phyloP scores from a whole-genome alignment of 2,113 vertebrate species.

The Redunca redunca region DNA sequence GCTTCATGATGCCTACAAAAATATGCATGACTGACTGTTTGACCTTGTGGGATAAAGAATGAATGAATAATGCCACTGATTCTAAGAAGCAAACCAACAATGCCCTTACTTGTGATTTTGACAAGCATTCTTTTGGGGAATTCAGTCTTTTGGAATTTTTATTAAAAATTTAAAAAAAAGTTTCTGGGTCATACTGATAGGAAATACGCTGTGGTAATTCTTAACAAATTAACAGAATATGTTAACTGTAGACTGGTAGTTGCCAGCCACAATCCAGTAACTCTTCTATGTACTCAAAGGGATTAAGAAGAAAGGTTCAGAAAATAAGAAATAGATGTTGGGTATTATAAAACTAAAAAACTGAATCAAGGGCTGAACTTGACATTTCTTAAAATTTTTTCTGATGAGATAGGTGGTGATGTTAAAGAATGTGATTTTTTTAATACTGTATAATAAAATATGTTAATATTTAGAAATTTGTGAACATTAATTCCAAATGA shows the following conservation, averaged over 20 bases:
- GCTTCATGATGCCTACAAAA: conserved; percentile 60
- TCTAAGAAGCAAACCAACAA: conserved; percentile 53
- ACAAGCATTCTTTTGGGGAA: conserved; percentile 38
- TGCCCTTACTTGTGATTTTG: conserved; percentile 49
- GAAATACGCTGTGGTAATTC: background rate
- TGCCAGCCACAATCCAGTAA: conserved; percentile 7
- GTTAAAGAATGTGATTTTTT: background rate
- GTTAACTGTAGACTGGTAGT: background rate
- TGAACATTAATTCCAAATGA: background rate
- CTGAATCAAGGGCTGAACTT: background rate
- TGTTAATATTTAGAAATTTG: background rate
- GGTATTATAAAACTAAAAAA: background rate
- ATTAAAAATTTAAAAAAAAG: conserved; percentile 35
- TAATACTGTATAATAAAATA: background rate
- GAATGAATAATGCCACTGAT: conserved; percentile 62
- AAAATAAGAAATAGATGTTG: background rate
- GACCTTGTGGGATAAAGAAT: conserved; percentile 57
- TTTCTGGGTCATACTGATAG: conserved; percentile 38
- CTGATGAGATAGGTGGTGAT: background rate
- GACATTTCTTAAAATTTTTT: background rate
- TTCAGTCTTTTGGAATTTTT: conserved; percentile 52
- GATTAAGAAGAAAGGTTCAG: background rate
- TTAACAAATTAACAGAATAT: conserved; percentile 33
- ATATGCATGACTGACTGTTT: conserved; percentile 61
- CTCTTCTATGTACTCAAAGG: background rate